A percentile compares a stretch with the other conserved stretches of the same genome.
Evolutionary conservation across 2,113 vertebrate genomes (phyloP).

Genomic region (Axis porcinus): DNA sequence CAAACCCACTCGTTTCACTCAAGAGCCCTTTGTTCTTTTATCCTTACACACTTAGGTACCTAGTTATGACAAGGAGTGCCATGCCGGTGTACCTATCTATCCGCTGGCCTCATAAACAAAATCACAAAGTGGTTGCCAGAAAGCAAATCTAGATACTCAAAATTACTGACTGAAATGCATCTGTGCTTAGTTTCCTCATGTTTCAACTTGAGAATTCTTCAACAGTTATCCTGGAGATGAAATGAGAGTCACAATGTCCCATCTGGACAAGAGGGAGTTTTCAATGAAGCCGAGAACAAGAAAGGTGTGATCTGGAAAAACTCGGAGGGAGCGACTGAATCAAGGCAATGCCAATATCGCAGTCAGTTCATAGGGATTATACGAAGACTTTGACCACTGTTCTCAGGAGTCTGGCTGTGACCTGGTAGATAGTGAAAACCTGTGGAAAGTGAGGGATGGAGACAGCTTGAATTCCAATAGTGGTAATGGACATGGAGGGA

Average conservation of each 20-base stretch:
- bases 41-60: background rate
- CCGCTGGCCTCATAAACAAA: background rate
- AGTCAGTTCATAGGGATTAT: background rate
- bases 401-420: background rate
- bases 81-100: background rate
- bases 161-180: background rate
- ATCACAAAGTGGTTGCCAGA: background rate
- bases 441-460: background rate
- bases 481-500: background rate
- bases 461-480: background rate
- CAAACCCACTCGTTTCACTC: background rate
- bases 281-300: background rate
- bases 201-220: slow-evolving; percentile 34
- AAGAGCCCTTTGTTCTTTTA: background rate
- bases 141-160: background rate
- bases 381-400: background rate
- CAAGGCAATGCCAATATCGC: background rate
- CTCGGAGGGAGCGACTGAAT: background rate
- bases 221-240: background rate
- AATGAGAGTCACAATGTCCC: background rate
- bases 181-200: background rate
- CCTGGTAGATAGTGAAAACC: background rate
- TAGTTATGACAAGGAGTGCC: background rate
- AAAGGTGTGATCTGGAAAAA: background rate
- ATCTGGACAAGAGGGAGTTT: background rate